Evolutionary conservation across 2,888 invertebrate species (phyloP).

Genomic region (Phragmatobia fuliginosa): DNA sequence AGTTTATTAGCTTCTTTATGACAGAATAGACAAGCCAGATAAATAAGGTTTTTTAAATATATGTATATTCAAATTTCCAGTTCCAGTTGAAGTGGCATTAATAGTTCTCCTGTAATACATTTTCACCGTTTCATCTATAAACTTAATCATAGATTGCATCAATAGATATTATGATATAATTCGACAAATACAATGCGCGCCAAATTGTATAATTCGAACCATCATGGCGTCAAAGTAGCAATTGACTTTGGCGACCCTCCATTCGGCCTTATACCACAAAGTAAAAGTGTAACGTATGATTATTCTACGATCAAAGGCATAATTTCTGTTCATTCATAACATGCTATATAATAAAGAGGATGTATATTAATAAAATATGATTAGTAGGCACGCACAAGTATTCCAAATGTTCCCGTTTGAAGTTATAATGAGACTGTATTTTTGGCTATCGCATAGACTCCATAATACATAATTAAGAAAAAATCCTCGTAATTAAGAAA

Average conservation of each 20-base stretch:
- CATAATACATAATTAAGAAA: not conserved
- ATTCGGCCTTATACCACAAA: constrained; percentile 17
- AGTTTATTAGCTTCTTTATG: constrained; percentile 19
- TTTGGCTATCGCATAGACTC: not conserved
- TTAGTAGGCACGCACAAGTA: not conserved
- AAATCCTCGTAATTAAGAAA: not conserved
- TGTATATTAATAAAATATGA: constrained; percentile 1
- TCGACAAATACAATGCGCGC: constrained; percentile 27
- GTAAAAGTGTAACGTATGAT: constrained; percentile 7
- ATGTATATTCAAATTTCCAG: not conserved
- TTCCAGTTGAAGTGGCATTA: not conserved
- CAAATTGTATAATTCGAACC: constrained; percentile 21
- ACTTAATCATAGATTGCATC: not conserved
- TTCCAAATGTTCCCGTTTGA: not conserved
- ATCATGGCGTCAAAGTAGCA: constrained; percentile 10
- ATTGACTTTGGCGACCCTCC: constrained; percentile 18
- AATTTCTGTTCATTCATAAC: constrained; percentile 33
- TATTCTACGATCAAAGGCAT: constrained; percentile 2
- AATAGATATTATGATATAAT: constrained; percentile 17
- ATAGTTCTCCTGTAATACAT: not conserved
- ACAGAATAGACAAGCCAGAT: not conserved
- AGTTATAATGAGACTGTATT: not conserved
- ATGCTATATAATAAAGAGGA: not conserved
- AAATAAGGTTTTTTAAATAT: not conserved
- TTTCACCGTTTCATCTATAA: not conserved